phyloP scores from a whole-genome alignment of 2,888 invertebrate species.

The Charanyca ferruginea region DNA sequence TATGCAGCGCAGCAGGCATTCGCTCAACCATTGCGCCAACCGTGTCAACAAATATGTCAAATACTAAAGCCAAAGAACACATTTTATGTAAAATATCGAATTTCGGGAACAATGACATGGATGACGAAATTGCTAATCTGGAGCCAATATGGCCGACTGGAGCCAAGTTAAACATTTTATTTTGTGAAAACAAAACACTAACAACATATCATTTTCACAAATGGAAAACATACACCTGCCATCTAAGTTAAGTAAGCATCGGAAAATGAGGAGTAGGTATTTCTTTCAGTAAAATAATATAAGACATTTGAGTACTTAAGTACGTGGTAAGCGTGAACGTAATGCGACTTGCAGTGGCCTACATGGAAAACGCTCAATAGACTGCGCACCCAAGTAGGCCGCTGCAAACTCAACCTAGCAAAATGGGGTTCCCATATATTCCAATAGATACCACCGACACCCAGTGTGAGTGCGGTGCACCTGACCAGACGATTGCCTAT shows the following conservation, averaged over 20 bases:
- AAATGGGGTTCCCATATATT: no score
- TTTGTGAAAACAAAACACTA: constrained; percentile 39
- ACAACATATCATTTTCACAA: constrained; percentile 39
- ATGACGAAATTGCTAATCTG: constrained; percentile 36
- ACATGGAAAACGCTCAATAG: no score
- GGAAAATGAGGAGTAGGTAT: constrained; percentile 19
- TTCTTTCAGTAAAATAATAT: constrained; percentile 6
- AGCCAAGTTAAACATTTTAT: constrained; percentile 57
- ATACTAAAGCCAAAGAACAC: constrained; percentile 32
- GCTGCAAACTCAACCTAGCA: no score
- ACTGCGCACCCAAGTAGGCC: no score
- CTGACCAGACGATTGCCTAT: no score
- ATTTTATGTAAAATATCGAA: constrained; percentile 40
- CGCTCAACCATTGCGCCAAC: no score
- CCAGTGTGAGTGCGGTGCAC: no score
- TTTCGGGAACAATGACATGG: constrained; percentile 50
- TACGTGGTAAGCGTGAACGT: not conserved
- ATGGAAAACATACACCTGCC: constrained; percentile 39
- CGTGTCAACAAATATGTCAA: constrained; percentile 1
- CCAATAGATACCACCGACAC: no score
- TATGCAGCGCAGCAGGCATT: no score
- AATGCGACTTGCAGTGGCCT: no score
- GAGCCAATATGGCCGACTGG: constrained; percentile 41
- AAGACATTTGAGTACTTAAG: not conserved
- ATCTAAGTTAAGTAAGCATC: constrained; percentile 3